These are phyloP conservation scores for Sebastes dallii DNA, from an alignment of 2,797 vertebrate genomes.

Conservation along the genomic window DNA sequence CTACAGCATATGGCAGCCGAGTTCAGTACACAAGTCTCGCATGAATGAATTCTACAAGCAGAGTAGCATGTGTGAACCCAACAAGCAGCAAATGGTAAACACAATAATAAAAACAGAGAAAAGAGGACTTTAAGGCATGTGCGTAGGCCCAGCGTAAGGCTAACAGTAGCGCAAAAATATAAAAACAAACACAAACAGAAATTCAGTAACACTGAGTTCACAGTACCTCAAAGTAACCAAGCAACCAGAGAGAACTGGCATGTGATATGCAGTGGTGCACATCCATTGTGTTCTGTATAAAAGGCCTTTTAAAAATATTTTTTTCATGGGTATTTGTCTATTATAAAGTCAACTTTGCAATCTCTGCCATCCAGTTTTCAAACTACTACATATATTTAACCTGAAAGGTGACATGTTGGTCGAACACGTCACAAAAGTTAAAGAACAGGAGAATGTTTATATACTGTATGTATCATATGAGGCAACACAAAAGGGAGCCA, in stretches of 20 bases:
- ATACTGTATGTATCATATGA: not conserved
- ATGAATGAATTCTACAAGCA: conserved; percentile 18
- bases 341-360: not conserved
- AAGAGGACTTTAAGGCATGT: conserved; percentile 34
- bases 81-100: conserved; percentile 53
- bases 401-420: not conserved
- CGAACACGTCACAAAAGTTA: not conserved
- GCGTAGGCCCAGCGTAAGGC: conserved; percentile 15
- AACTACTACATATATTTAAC: conserved; percentile 16
- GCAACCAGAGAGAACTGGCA: conserved; percentile 7
- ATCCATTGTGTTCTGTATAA: conserved; percentile 11
- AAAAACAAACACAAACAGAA: conserved; percentile 28
- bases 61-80: conserved; percentile 34
- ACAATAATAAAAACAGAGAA: conserved; percentile 20
- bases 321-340: not conserved
- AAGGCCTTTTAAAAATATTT: not conserved
- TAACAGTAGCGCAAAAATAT: conserved; percentile 10
- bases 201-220: conserved; percentile 65
- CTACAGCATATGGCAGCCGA: conserved; percentile 43
- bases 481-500: not conserved
- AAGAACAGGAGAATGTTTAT: no score
- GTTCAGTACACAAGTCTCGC: conserved; percentile 42
- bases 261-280: conserved; percentile 2
- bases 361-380: conserved; percentile 19
- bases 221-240: conserved; percentile 64